Conservation (phyloP, 2,797 vertebrate genomes). For the Gymnothorax reevesii region DNA sequence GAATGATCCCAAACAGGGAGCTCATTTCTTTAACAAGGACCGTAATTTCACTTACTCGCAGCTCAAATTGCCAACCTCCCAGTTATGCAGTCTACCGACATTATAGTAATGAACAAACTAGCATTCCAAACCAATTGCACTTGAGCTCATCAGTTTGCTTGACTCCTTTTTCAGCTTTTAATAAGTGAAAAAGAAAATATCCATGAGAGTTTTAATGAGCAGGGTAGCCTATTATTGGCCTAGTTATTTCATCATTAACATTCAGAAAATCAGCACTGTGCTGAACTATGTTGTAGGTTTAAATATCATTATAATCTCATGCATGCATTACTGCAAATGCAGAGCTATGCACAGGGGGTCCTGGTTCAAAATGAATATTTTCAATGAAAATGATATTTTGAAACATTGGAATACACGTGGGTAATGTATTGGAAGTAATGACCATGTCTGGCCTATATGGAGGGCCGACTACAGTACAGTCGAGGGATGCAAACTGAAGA, state of each 20-base stretch:
- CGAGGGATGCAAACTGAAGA: constrained; percentile 35
- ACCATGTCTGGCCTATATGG: constrained; percentile 33
- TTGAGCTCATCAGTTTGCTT: constrained; percentile 32
- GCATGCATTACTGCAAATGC: constrained; percentile 62
- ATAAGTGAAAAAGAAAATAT: constrained; percentile 40
- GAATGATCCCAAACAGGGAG: constrained; percentile 24
- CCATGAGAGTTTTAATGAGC: constrained; percentile 70
- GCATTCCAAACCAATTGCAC: constrained; percentile 33
- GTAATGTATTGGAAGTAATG: constrained; percentile 52
- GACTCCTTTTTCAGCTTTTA: constrained; percentile 31
- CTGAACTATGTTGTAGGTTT: constrained; percentile 53
- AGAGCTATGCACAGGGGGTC: constrained; percentile 47
- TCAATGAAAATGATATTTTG: constrained; percentile 45
- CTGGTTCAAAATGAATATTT: constrained; percentile 46
- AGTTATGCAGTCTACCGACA: constrained; percentile 58
- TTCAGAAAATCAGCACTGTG: constrained; percentile 54
- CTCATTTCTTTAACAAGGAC: constrained; percentile 7
- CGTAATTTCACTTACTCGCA: constrained; percentile 31
- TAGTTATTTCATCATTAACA: constrained; percentile 75
- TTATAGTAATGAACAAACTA: constrained; percentile 45
- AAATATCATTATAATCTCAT: constrained; percentile 57
- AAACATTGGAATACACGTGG: constrained; percentile 42
- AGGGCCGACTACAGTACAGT: constrained; percentile 35
- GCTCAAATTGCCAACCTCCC: constrained; percentile 47
- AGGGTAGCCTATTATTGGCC: constrained; percentile 62